Conservation (phyloP, 2,888 invertebrate genomes). For the Mythimna impura region DNA sequence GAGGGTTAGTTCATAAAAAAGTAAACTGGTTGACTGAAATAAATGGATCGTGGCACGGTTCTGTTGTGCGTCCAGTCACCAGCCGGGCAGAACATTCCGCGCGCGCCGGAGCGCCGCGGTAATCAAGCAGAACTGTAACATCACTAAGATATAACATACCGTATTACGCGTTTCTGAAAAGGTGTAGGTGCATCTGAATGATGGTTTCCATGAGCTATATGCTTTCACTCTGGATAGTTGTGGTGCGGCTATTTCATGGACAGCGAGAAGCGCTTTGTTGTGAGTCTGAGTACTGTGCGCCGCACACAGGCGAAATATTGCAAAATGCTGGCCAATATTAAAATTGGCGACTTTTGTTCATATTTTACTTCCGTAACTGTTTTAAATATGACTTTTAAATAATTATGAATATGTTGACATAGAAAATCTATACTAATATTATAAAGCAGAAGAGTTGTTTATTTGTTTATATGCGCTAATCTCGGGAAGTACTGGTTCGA, state of each 20-base stretch:
- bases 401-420: too few relatives aligned
- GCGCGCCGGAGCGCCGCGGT: constrained; percentile 24
- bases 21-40: constrained; percentile 19
- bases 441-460: too few relatives aligned
- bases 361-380: too few relatives aligned
- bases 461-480: too few relatives aligned
- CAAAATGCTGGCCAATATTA: too few relatives aligned
- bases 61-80: constrained; percentile 23
- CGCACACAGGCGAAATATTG: neutral
- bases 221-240: neutral
- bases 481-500: too few relatives aligned
- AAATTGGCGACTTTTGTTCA: too few relatives aligned
- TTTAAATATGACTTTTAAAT: too few relatives aligned
- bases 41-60: constrained; percentile 6
- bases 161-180: neutral
- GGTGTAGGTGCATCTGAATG: neutral
- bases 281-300: neutral
- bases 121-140: constrained; percentile 32
- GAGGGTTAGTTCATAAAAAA: neutral
- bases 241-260: neutral
- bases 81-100: constrained; percentile 40
- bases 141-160: neutral
- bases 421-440: too few relatives aligned
- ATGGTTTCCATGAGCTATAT: neutral
- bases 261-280: constrained; percentile 3